Conservation (phyloP, 53 echinoderm and acorn worm species). For the Stichopus horrens region DNA sequence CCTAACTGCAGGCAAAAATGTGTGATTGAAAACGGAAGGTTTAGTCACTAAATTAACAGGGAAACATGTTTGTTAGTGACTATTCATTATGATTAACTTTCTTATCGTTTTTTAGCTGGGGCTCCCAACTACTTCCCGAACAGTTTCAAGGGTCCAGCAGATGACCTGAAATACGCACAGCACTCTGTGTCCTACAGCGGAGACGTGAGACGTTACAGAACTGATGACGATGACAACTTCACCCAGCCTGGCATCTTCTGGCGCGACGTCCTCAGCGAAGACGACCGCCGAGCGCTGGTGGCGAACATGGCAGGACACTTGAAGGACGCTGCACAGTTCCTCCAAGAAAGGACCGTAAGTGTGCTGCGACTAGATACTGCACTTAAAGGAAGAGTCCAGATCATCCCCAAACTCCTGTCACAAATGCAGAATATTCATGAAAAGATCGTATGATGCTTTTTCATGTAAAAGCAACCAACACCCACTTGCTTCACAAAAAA, state of each 20-base stretch:
- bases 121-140: slow-evolving; percentile 98
- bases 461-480: too few species aligned
- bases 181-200: slow-evolving; percentile 33
- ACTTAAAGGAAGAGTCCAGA: too few species aligned
- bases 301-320: slow-evolving; percentile 93
- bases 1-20: too few species aligned
- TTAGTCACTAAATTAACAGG: too few species aligned
- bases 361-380: not conserved
- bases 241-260: slow-evolving; percentile 81
- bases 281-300: slow-evolving; percentile 67
- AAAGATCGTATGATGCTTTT: too few species aligned
- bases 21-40: too few species aligned
- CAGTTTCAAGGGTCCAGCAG: slow-evolving; percentile 81
- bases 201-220: slow-evolving; percentile 78
- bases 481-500: too few species aligned
- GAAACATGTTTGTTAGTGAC: too few species aligned
- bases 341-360: slow-evolving; percentile 88
- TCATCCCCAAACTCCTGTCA: too few species aligned
- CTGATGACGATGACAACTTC: slow-evolving; percentile 89
- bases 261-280: slow-evolving; percentile 69
- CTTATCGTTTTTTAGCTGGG: slow-evolving; percentile 55
- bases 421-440: too few species aligned
- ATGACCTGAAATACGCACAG: slow-evolving; percentile 59
- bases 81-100: too few species aligned
- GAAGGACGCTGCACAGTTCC: slow-evolving; percentile 75